phyloP scores from a whole-genome alignment of 2,888 invertebrate genomes.

The Nemotelus nigrinus region DNA sequence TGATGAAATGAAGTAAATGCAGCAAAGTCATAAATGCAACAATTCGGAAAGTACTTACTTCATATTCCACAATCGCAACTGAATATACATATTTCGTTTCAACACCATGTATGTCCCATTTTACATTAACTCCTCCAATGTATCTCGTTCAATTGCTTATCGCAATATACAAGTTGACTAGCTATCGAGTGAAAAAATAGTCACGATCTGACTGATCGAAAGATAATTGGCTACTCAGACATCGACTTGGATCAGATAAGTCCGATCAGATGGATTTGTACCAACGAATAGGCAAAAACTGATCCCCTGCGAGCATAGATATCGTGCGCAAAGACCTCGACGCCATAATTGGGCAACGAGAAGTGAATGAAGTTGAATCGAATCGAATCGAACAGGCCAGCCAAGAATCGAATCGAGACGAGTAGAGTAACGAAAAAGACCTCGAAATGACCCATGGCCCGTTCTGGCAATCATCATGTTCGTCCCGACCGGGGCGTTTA shows the following conservation, averaged over 20 bases:
- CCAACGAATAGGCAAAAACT: neutral
- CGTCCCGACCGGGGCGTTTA: constrained; percentile 23
- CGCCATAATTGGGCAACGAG: constrained; percentile 10
- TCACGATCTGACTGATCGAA: constrained; percentile 38
- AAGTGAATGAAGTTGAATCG: constrained; percentile 1
- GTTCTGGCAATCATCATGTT: constrained; percentile 29
- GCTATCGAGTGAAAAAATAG: constrained; percentile 24
- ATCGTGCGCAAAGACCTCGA: neutral
- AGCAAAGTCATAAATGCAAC: too few species aligned
- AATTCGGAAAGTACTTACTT: too few species aligned
- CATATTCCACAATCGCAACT: too few species aligned
- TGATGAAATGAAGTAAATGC: too few species aligned
- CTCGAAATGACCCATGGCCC: constrained; percentile 37
- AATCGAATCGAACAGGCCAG: neutral
- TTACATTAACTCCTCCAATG: neutral
- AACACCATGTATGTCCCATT: constrained; percentile 1
- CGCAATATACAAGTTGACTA: neutral
- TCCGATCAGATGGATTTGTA: constrained; percentile 7
- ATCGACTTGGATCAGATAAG: constrained; percentile 27
- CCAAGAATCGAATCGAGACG: constrained; percentile 26
- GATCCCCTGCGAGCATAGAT: constrained; percentile 4
- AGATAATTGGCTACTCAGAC: constrained; percentile 40
- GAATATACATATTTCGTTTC: too few species aligned
- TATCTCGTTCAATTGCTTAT: too few species aligned
- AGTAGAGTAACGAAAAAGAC: constrained; percentile 29